Conservation (phyloP, 2,888 invertebrate species). For the Portevinia maculata region DNA sequence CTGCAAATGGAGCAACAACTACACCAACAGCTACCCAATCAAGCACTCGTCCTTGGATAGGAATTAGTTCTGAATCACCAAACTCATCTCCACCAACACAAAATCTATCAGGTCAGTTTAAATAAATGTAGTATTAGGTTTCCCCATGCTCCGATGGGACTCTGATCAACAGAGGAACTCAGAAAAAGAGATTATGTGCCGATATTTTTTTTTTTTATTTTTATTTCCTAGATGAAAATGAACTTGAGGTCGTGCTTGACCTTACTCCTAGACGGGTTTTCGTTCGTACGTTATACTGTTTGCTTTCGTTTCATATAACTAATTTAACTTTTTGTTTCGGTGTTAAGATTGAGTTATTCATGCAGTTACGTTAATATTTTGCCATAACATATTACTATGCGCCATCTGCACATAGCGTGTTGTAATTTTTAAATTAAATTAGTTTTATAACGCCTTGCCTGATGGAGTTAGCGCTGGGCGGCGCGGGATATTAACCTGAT, state of each 20-base stretch:
- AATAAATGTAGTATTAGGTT: background rate
- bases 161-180: background rate
- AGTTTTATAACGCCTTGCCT: too few relatives aligned
- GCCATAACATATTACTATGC: too few relatives aligned
- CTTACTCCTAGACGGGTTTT: constrained; percentile 72
- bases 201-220: constrained; percentile 16
- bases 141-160: constrained; percentile 7
- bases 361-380: too few relatives aligned
- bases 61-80: constrained; percentile 35
- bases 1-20: constrained; percentile 35
- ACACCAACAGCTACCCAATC: constrained; percentile 60
- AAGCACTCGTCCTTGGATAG: constrained; percentile 45
- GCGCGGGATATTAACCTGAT: too few relatives aligned
- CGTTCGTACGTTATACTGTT: constrained; percentile 74
- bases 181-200: background rate
- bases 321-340: constrained; percentile 14
- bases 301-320: constrained; percentile 18
- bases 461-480: too few relatives aligned
- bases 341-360: too few relatives aligned
- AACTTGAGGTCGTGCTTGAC: constrained; percentile 75
- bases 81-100: constrained; percentile 30
- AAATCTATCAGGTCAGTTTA: constrained; percentile 56
- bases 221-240: constrained; percentile 72
- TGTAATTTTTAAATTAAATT: too few relatives aligned
- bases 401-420: too few relatives aligned